A percentile compares a stretch with the other conserved stretches of the same genome.
These are phyloP conservation scores for Iguana delicatissima DNA, from an alignment of 2,797 vertebrate genomes.

Conservation along the genomic window DNA sequence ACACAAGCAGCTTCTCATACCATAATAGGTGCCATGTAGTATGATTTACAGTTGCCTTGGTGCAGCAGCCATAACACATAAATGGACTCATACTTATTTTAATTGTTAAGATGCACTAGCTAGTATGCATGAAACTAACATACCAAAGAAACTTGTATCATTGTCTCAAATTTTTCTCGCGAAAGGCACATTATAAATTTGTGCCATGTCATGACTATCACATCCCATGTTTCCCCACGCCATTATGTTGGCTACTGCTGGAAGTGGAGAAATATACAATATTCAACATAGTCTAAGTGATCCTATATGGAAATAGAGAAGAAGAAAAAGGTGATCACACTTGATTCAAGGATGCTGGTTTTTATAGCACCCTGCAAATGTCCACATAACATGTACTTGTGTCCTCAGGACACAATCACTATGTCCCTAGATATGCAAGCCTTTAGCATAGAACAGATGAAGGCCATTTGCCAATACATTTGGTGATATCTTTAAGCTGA, in stretches of 20 bases:
- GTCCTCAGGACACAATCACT: neutral
- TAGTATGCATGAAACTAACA: neutral
- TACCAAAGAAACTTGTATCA: neutral
- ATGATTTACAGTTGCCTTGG: neutral
- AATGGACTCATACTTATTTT: neutral
- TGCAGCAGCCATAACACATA: neutral
- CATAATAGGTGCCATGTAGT: neutral
- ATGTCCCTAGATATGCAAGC: too few relatives aligned
- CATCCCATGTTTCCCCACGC: neutral
- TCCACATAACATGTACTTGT: neutral
- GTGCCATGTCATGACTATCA: neutral
- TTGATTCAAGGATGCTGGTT: neutral
- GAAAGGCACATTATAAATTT: neutral
- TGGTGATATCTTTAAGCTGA: neutral
- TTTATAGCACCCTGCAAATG: neutral
- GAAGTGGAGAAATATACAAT: neutral
- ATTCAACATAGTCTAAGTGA: neutral
- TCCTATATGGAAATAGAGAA: too few relatives aligned
- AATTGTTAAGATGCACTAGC: neutral
- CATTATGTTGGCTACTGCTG: neutral
- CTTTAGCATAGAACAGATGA: neutral
- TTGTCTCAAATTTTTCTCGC: neutral
- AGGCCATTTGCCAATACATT: neutral
- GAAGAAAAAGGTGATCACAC: neutral
- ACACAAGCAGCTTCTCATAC: neutral